These are phyloP conservation scores for Aspiorhynchus laticeps DNA, from an alignment of 2,113 vertebrate genomes.

Conservation along the genomic window DNA sequence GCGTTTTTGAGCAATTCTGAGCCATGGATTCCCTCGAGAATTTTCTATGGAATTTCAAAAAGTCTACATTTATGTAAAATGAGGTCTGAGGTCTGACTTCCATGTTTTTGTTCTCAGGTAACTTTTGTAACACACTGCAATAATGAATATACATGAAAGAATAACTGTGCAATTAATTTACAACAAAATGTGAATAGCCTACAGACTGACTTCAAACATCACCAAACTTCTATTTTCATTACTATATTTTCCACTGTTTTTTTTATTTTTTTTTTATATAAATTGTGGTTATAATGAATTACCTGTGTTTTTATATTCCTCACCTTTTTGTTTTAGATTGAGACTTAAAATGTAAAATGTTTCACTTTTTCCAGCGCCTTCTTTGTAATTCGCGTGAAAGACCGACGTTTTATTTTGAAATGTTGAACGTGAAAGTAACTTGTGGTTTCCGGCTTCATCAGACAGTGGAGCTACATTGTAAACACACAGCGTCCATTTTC, in stretches of 20 bases:
- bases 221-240: too few relatives aligned
- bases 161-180: not conserved
- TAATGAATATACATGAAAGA: not conserved
- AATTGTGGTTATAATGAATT: too few relatives aligned
- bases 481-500: constrained; percentile 63
- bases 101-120: not conserved
- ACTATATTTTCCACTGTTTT: too few relatives aligned
- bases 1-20: not conserved
- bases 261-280: too few relatives aligned
- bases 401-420: constrained; percentile 31
- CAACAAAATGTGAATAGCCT: too few relatives aligned
- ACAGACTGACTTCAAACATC: too few relatives aligned
- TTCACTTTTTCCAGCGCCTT: not conserved
- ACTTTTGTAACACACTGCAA: not conserved
- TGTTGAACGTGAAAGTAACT: not conserved
- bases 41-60: not conserved
- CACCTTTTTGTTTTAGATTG: not conserved
- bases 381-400: not conserved
- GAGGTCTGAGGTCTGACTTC: not conserved
- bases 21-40: not conserved
- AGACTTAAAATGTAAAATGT: not conserved
- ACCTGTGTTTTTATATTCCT: too few relatives aligned
- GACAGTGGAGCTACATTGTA: constrained; percentile 43
- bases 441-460: not conserved
- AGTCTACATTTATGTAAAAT: not conserved